A percentile compares a stretch with the other conserved stretches of the same genome.
Evolutionary conservation across 2,797 vertebrate genomes (phyloP).

Genomic region (Decapterus maruadsi): DNA sequence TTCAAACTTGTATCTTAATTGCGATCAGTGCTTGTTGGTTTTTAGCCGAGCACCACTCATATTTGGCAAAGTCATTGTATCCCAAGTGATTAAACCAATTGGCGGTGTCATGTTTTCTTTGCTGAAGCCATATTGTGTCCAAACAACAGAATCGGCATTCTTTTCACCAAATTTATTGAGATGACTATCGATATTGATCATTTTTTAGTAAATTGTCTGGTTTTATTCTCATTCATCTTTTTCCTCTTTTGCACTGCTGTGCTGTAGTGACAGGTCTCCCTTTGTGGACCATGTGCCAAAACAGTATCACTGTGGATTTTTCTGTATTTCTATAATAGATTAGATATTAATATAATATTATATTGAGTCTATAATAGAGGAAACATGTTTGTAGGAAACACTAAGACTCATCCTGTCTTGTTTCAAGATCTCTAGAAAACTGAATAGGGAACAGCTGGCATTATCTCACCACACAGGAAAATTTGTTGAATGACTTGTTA

Average conservation of each 20-base stretch:
- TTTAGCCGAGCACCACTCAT: not conserved
- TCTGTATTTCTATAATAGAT: not conserved
- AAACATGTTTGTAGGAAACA: not conserved
- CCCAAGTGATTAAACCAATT: not conserved
- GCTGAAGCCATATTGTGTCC: not conserved
- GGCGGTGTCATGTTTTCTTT: not conserved
- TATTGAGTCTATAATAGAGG: not conserved
- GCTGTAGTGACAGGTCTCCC: not conserved
- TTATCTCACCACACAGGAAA: slow-evolving; percentile 5
- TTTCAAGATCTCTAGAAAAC: not conserved
- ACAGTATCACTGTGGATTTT: not conserved
- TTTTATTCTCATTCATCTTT: not conserved
- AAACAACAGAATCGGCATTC: not conserved
- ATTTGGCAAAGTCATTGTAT: not conserved
- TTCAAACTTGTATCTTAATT: not conserved
- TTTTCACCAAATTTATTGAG: not conserved
- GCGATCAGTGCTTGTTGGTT: no score
- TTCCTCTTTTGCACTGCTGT: not conserved
- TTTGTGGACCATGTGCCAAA: not conserved
- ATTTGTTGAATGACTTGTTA: slow-evolving; percentile 20
- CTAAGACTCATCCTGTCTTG: not conserved
- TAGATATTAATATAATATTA: no score
- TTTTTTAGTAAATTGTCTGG: not conserved
- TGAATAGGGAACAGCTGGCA: not conserved
- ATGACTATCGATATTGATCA: not conserved